Evolutionary conservation across 37 sponge, comb jelly and placozoan genomes (phyloP), one percentile per base, ranked within the genome.

Genomic region (Agelas oroides): DNA sequence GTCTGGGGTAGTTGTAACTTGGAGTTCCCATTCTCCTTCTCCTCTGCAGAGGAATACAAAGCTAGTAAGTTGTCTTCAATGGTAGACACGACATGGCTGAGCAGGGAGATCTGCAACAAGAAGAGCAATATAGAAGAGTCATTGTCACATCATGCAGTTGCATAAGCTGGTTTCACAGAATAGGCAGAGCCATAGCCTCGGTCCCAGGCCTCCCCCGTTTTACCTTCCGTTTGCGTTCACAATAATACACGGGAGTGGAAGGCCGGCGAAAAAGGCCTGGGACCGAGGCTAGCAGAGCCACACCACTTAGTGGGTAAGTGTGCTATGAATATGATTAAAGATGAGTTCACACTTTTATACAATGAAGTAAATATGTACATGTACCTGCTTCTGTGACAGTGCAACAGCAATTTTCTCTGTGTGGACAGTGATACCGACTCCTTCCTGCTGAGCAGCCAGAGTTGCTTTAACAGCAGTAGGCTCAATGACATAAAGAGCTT

Each of bases 361-460:
- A 46, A 46, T 12, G 46, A 46, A 46, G 8, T 8, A 46, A 46
- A 12, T 46, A 8, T n/a, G 27, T 31, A 28, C 20, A 67, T 8
- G 34, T 38, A 84, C 84, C 75, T 84, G 75, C 18, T 84, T 75
- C 65, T 64, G 61, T 73, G 84, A 84, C 17, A 84, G 55, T n/a
- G 84, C 40, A 31, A 84, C 15, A 0, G 66, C 56, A 54, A 84
- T 33, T n/a, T 35, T 20, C 19, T 84, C 75, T 0, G 66, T 59
- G 55, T 84, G 84, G 14, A 84, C 65, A 12, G 84, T 84, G 32
- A 84, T 33, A 5, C 75, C 84, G 3, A 61, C 20, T n/a, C 84
- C 84, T 35, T 73, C 84, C 75, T 84, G 84, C 53, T 84, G 84
- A 52, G 73, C 31, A 0, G 91, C 82, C 18, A 90, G 68, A n/a